Percentiles rank a stretch among this genome's conserved stretches.
Evolutionary conservation across 2,888 invertebrate species (phyloP).

Genomic region (Drosophila neutralis): DNA sequence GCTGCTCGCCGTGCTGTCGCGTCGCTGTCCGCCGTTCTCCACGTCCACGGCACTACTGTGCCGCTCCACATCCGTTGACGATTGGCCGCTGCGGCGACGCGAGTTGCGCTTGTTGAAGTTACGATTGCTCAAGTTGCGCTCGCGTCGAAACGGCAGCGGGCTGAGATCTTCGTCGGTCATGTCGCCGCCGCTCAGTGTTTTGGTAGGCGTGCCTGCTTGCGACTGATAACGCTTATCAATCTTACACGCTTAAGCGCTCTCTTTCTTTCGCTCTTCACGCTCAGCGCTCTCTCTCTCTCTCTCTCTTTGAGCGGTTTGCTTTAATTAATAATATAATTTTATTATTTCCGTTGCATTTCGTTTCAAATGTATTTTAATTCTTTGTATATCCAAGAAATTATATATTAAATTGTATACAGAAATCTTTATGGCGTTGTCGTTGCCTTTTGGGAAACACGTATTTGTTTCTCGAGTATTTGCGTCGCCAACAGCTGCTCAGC

Average conservation of each 20-base stretch:
- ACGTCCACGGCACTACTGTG: conserved; percentile 51
- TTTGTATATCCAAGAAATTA: conserved; percentile 13
- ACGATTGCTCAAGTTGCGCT: conserved; percentile 81
- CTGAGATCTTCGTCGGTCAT: conserved; percentile 81
- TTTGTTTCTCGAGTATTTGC: conserved; percentile 44
- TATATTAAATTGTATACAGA: conserved; percentile 22
- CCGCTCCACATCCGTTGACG: conserved; percentile 47
- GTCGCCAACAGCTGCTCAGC: conserved; percentile 44
- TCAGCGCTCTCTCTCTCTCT: background rate
- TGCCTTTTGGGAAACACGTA: conserved; percentile 53
- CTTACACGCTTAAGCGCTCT: background rate
- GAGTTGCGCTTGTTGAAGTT: conserved; percentile 80
- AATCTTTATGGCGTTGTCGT: conserved; percentile 47
- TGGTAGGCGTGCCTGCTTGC: conserved; percentile 40
- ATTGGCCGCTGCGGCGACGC: conserved; percentile 68
- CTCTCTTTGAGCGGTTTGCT: background rate
- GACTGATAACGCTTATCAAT: conserved; percentile 62
- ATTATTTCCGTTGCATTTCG: conserved; percentile 5
- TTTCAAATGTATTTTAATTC: conserved; percentile 30
- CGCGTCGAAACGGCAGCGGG: conserved; percentile 80
- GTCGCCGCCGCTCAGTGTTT: conserved; percentile 1
- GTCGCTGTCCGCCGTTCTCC: conserved; percentile 47
- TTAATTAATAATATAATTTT: background rate
- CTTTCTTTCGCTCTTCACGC: background rate
- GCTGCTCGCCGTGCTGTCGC: conserved; percentile 49